These are phyloP conservation scores for Sebastes itinus DNA, from an alignment of 2,797 vertebrate species.

Conservation along the genomic window DNA sequence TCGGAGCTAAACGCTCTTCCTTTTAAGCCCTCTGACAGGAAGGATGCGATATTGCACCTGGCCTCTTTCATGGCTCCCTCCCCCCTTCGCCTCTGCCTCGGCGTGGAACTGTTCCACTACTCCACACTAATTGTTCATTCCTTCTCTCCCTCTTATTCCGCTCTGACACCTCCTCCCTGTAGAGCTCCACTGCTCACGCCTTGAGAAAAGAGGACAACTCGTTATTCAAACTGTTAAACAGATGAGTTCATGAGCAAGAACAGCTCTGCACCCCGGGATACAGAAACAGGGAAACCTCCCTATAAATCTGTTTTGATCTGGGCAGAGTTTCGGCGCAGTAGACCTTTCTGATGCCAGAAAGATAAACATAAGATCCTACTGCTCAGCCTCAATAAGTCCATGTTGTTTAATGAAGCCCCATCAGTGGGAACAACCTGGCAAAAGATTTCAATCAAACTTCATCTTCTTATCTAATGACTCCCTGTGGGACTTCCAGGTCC, in stretches of 20 bases:
- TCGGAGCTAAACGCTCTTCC: slow-evolving; percentile 78
- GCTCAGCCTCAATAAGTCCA: slow-evolving; percentile 54
- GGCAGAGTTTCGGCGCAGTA: slow-evolving; percentile 40
- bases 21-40: slow-evolving; percentile 77
- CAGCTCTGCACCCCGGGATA: slow-evolving; percentile 32
- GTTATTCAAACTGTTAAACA: slow-evolving; percentile 74
- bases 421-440: slow-evolving; percentile 63
- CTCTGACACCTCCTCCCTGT: slow-evolving; percentile 66
- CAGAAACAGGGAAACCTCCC: slow-evolving; percentile 28
- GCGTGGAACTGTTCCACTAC: slow-evolving; percentile 55
- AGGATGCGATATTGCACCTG: slow-evolving; percentile 82
- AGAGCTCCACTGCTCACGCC: slow-evolving; percentile 47
- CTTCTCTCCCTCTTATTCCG: slow-evolving; percentile 55
- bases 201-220: slow-evolving; percentile 70
- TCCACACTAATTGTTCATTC: slow-evolving; percentile 73
- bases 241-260: slow-evolving; percentile 62
- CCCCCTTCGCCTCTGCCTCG: slow-evolving; percentile 42
- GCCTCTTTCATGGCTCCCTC: slow-evolving; percentile 69
- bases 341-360: slow-evolving; percentile 50
- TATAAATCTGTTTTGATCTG: slow-evolving; percentile 49
- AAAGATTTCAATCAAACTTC: slow-evolving; percentile 64
- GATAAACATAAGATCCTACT: slow-evolving; percentile 48
- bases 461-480: slow-evolving; percentile 70
- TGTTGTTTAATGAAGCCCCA: slow-evolving; percentile 70
- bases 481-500: slow-evolving; percentile 57